Evolutionary conservation across 2,888 invertebrate genomes (phyloP).

Genomic region (Tromatobia lineatoria): DNA sequence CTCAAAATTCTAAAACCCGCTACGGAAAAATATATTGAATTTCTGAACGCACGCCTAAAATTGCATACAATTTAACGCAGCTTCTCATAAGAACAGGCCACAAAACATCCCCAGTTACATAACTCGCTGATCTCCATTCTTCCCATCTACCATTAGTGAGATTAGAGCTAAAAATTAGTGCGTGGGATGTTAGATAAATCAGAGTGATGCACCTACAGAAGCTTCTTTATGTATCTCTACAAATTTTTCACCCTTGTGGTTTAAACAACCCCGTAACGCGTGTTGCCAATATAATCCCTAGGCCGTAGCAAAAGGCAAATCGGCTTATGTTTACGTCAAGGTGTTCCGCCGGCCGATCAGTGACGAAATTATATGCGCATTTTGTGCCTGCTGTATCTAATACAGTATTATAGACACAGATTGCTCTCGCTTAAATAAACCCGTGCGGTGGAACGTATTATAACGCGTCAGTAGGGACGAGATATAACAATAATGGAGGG

Average conservation of each 20-base stretch:
- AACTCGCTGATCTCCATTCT: neutral
- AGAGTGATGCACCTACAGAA: conserved; percentile 15
- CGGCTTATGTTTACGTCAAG: conserved; percentile 61
- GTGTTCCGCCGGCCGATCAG: conserved; percentile 38
- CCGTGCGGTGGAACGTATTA: conserved; percentile 30
- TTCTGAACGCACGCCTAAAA: too few relatives aligned
- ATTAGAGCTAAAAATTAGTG: conserved; percentile 56
- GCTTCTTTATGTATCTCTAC: neutral
- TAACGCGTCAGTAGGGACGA: conserved; percentile 1
- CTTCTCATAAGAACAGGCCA: too few relatives aligned
- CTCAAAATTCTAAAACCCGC: too few relatives aligned
- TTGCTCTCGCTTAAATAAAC: conserved; percentile 51
- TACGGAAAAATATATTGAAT: too few relatives aligned
- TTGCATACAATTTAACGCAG: too few relatives aligned
- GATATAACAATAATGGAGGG: conserved; percentile 46
- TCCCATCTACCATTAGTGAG: neutral
- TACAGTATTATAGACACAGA: conserved; percentile 46
- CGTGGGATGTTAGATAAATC: conserved; percentile 49
- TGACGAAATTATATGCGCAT: conserved; percentile 43
- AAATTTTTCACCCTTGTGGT: conserved; percentile 54
- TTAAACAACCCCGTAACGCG: conserved; percentile 36
- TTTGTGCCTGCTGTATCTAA: conserved; percentile 35
- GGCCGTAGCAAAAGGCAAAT: conserved; percentile 62
- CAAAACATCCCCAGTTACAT: neutral
- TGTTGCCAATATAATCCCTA: conserved; percentile 44